These are phyloP conservation scores for Antennarius striatus DNA, from an alignment of 2,113 vertebrate species.

Conservation along the genomic window DNA sequence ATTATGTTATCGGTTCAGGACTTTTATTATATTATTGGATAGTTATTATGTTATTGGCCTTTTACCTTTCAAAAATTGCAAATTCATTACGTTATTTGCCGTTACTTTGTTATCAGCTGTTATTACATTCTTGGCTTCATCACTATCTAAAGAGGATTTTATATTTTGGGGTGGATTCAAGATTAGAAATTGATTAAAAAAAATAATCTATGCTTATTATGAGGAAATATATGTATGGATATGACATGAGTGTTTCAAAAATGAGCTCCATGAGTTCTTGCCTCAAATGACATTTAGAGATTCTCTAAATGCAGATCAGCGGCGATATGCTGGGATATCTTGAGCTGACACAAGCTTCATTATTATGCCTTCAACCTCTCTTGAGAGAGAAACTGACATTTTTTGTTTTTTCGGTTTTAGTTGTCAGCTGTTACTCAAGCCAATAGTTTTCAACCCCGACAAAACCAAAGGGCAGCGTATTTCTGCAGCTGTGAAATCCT, in stretches of 20 bases:
- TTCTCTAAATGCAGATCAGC: constrained; percentile 27
- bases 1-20: too few species aligned
- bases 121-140: too few species aligned
- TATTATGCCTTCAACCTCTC: constrained; percentile 20
- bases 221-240: neutral
- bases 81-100: too few species aligned
- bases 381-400: constrained; percentile 12
- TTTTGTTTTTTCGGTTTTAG: constrained; percentile 9
- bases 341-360: constrained; percentile 28
- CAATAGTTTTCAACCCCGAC: neutral
- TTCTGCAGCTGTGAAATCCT: neutral
- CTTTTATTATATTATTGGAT: too few species aligned
- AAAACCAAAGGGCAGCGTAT: constrained; percentile 3
- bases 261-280: neutral
- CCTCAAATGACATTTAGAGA: constrained; percentile 1
- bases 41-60: too few species aligned
- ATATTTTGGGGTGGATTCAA: too few species aligned
- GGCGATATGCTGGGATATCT: constrained; percentile 40
- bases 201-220: constrained; percentile 4
- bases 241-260: neutral
- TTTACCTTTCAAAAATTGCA: too few species aligned
- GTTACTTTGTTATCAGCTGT: too few species aligned
- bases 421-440: constrained; percentile 8
- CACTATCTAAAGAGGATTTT: too few species aligned
- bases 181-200: neutral